These are phyloP conservation scores for Andrena bucephala DNA, from an alignment of 2,888 invertebrate species.

Conservation along the genomic window DNA sequence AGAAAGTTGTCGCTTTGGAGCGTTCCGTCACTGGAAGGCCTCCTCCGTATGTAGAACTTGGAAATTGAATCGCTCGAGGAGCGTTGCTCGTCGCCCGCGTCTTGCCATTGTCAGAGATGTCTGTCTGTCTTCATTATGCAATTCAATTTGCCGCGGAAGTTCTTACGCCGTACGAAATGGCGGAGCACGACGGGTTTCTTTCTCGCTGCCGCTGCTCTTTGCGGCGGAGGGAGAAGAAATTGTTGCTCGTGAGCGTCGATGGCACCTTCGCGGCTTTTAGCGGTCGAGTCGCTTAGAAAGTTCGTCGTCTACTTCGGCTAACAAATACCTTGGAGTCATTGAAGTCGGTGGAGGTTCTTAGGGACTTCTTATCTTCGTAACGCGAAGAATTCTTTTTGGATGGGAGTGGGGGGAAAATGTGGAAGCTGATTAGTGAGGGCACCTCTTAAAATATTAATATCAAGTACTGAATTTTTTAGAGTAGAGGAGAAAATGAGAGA, in stretches of 20 bases:
- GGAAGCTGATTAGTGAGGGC: no score
- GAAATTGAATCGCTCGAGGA: constrained; percentile 46
- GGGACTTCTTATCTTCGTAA: no score
- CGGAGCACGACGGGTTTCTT: background rate
- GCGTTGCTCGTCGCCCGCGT: background rate
- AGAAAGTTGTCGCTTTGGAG: constrained; percentile 40
- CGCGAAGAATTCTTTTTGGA: no score
- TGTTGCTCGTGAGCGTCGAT: background rate
- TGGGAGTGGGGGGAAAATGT: no score
- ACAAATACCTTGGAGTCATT: background rate
- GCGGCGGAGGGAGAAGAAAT: background rate
- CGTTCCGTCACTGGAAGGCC: background rate
- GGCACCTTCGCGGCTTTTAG: no score
- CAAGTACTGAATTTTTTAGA: no score
- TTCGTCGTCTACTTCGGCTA: background rate
- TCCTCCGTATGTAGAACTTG: constrained; percentile 25
- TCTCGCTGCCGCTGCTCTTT: background rate
- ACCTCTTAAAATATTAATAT: no score
- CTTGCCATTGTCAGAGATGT: constrained; percentile 21
- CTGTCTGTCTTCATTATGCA: constrained; percentile 48
- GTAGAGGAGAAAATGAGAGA: no score
- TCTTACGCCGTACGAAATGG: constrained; percentile 11
- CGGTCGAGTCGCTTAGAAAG: background rate
- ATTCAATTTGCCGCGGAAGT: constrained; percentile 41
- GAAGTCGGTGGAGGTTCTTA: no score